A percentile compares a stretch with the other conserved stretches of the same genome.
Conservation (phyloP, 2,113 vertebrate species). For the Camelus dromedarius region DNA sequence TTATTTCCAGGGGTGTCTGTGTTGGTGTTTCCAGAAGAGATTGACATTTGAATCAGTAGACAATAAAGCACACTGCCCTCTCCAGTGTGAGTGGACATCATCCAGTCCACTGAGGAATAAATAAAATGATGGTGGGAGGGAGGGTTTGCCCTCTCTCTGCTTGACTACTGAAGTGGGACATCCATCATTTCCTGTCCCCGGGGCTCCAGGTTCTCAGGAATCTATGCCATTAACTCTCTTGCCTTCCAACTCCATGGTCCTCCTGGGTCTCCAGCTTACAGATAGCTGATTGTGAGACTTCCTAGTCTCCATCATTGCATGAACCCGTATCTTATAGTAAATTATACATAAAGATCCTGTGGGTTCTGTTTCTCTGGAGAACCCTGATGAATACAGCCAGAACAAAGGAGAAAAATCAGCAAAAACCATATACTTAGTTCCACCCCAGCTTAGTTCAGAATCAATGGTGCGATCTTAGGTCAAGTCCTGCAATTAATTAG, state of each 20-base stretch:
- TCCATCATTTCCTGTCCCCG: not conserved
- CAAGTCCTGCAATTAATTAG: not conserved
- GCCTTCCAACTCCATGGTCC: not conserved
- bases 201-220: not conserved
- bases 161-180: not conserved
- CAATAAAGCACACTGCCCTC: not conserved
- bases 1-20: not conserved
- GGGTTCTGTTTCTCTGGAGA: not conserved
- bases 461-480: not conserved
- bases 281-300: not conserved
- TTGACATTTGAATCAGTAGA: not conserved
- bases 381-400: not conserved
- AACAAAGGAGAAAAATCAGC: not conserved
- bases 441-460: not conserved
- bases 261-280: not conserved
- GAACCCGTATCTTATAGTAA: not conserved
- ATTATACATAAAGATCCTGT: too few species aligned
- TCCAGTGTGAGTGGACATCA: too few species aligned
- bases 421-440: not conserved
- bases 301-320: not conserved
- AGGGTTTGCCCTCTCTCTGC: not conserved
- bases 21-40: not conserved
- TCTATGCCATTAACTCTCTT: not conserved
- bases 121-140: not conserved
- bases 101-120: not conserved